These are phyloP conservation scores for Euglossa dilemma DNA, from an alignment of 1,140 invertebrate genomes.

Conservation along the genomic window DNA sequence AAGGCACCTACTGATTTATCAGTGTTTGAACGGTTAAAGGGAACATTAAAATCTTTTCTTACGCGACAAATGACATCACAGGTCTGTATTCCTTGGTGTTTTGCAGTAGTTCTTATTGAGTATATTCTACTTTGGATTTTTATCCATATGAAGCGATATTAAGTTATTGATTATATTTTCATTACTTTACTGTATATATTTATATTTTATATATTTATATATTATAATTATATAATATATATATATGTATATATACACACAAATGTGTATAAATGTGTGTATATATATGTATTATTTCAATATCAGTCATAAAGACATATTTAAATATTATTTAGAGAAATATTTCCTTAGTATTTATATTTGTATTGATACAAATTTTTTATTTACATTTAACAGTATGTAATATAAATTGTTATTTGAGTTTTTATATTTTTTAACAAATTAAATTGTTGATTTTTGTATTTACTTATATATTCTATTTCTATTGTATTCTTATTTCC, in stretches of 20 bases:
- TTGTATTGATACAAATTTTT: not conserved
- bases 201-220: no score
- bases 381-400: conserved; percentile 3
- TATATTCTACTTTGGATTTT: conserved; percentile 61
- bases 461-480: conserved; percentile 52
- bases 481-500: conserved; percentile 34
- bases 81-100: conserved; percentile 68
- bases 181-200: not conserved
- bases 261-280: no score
- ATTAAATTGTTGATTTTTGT: conserved; percentile 44
- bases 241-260: no score
- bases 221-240: no score
- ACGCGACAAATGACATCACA: conserved; percentile 73
- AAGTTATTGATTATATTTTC: conserved; percentile 6
- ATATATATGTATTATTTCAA: not conserved
- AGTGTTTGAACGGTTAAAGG: conserved; percentile 80
- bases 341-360: conserved; percentile 15
- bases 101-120: conserved; percentile 62
- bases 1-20: conserved; percentile 78
- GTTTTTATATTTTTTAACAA: conserved; percentile 33
- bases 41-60: conserved; percentile 79
- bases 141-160: conserved; percentile 52
- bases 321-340: not conserved
- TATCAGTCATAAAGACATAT: not conserved
- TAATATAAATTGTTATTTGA: conserved; percentile 39